Evolutionary conservation across 2,888 invertebrate genomes (phyloP), one percentile per base, ranked within the genome.

Genomic region (Eilema griseolum): DNA sequence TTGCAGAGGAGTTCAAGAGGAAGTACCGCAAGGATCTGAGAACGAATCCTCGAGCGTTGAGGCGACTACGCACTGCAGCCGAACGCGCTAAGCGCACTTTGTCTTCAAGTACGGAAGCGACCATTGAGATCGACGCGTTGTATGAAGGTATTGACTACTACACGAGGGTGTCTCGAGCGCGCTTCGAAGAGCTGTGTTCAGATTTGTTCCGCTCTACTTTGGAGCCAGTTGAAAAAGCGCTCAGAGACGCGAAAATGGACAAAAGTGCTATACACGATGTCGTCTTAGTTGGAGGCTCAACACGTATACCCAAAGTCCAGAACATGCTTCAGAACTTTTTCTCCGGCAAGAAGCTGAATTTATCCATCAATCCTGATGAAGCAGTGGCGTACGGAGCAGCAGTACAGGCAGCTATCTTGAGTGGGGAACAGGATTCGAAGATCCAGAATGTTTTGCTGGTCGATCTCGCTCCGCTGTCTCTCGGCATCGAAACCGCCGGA

Each of bases 221-320:
- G 74, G 95, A 96, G 69, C 97, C 97, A 0, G 97, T 97, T 0
- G 97, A 97, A 83, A 96, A 97, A 82, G 97, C 97, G 0, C 89
- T 98, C 33, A 92, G 93, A 57, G 97, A 97, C 85, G 97, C 97
- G 2, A 97, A 97, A 85, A 91, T 97, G 92, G 97, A 97, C 89
- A 97, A 97, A 85, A 90, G 93, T 23, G 92, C 95, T 68, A 97
- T 97, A 72, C 95, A 97, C 46, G 67, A 67, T 26, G 61, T 67
- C 2, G 67, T 67, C 14, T 41, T 67, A 60, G 67, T 67, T 2
- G 67, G 67, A 31, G 67, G 67, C 16, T 67, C 67, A 8, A 67
- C 61, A 31, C 61, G 67, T 11, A 67, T 67, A 60, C 67, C 61
- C 5, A 67, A 67, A 61, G 61, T 67, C 1, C 67, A 67, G 61